A percentile compares a stretch with the other conserved stretches of the same genome.
phyloP scores from a whole-genome alignment of 2,888 invertebrate genomes.

The Sphaerophoria taeniata region DNA sequence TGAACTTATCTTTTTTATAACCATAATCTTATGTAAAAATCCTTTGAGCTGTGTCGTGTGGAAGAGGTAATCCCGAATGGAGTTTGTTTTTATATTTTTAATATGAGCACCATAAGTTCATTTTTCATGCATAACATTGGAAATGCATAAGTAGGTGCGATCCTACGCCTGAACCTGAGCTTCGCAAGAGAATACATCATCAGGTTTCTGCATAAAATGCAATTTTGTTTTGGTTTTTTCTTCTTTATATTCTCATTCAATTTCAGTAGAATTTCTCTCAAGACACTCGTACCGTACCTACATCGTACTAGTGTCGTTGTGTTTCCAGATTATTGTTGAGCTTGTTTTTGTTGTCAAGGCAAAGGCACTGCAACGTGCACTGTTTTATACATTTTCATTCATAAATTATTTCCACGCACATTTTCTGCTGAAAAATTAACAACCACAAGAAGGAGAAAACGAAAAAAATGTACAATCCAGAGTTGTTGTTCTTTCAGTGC shows the following conservation, averaged over 20 bases:
- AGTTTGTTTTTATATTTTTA: neutral
- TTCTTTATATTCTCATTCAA: slow-evolving; percentile 5
- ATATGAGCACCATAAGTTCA: slow-evolving; percentile 59
- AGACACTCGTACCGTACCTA: neutral
- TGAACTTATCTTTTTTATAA: slow-evolving; percentile 23
- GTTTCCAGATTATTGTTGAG: slow-evolving; percentile 56
- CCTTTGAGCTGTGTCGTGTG: neutral
- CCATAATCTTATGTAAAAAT: slow-evolving; percentile 24
- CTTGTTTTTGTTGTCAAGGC: neutral
- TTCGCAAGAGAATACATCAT: slow-evolving; percentile 12
- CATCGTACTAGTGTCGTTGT: slow-evolving; percentile 45
- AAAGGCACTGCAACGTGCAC: neutral
- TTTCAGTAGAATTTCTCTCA: slow-evolving; percentile 6
- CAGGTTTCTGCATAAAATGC: slow-evolving; percentile 26
- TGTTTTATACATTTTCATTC: slow-evolving; percentile 63
- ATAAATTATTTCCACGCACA: slow-evolving; percentile 62
- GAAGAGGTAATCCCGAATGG: slow-evolving; percentile 17
- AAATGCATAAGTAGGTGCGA: slow-evolving; percentile 28
- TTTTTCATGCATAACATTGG: slow-evolving; percentile 62
- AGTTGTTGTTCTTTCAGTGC: slow-evolving; percentile 55
- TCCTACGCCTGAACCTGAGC: slow-evolving; percentile 61
- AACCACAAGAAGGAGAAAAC: neutral
- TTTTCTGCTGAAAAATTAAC: slow-evolving; percentile 36
- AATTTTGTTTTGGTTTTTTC: neutral
- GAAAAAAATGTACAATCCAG: slow-evolving; percentile 22